Percentiles rank a stretch among this genome's conserved stretches.
These are phyloP conservation scores for Pristionchus japonicus DNA, from an alignment of 2,888 invertebrate species.

Conservation along the genomic window DNA sequence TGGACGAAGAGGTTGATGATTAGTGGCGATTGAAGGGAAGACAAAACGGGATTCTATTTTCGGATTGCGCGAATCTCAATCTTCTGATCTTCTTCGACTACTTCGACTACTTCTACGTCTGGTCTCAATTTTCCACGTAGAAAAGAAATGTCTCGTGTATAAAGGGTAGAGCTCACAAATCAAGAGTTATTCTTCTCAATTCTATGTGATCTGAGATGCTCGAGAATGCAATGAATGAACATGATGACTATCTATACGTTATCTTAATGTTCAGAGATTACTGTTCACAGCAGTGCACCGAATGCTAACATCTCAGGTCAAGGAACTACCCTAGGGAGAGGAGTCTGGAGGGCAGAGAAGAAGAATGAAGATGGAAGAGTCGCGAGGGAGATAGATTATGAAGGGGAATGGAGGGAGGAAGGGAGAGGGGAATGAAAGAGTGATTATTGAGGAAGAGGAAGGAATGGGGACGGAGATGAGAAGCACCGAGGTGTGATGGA, in stretches of 20 bases:
- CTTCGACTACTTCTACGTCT: too few species aligned
- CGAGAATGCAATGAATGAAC: too few species aligned
- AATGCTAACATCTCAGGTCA: too few species aligned
- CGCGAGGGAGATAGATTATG: slow-evolving; percentile 18
- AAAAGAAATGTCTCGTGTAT: too few species aligned
- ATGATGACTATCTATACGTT: too few species aligned
- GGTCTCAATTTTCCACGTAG: too few species aligned
- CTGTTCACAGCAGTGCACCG: too few species aligned
- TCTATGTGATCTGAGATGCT: too few species aligned
- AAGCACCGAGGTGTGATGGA: background rate
- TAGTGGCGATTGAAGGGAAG: background rate
- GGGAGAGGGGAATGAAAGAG: background rate
- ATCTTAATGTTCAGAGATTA: too few species aligned
- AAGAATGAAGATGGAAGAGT: background rate
- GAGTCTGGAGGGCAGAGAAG: background rate
- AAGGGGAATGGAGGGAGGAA: background rate
- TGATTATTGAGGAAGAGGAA: slow-evolving; percentile 12
- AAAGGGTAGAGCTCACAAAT: too few species aligned
- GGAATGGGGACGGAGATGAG: background rate
- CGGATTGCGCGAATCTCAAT: background rate
- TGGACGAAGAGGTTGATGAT: background rate
- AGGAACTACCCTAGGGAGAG: background rate
- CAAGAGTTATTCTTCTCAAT: too few species aligned
- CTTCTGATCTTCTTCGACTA: background rate
- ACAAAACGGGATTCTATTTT: too few species aligned